Evolutionary conservation across 2,113 vertebrate species (phyloP).

Genomic region (Percopsis transmontana): DNA sequence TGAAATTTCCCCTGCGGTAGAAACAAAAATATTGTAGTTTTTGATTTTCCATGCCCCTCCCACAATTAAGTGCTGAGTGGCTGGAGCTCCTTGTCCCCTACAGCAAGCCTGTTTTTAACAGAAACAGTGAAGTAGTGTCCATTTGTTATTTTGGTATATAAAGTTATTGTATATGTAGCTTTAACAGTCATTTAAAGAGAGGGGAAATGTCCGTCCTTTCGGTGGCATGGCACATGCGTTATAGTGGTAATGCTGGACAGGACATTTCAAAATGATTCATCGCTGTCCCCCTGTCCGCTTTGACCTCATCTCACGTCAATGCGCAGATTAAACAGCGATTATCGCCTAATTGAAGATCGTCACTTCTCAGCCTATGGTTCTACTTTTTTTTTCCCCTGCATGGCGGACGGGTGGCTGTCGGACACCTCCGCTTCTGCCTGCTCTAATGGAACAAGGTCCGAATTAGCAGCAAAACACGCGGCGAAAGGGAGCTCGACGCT

Average conservation of each 20-base stretch:
- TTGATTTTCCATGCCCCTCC: too few relatives aligned
- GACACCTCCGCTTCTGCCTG: constrained; percentile 17
- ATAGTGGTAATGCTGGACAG: constrained; percentile 59
- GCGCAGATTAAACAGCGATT: constrained; percentile 75
- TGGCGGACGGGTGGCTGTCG: constrained; percentile 49
- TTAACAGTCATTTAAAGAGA: too few relatives aligned
- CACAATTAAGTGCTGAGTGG: too few relatives aligned
- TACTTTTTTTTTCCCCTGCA: constrained; percentile 25
- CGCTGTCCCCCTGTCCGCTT: constrained; percentile 74
- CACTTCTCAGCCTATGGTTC: constrained; percentile 66
- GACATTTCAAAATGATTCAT: constrained; percentile 75
- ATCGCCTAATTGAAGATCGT: constrained; percentile 74
- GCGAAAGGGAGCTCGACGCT: neutral
- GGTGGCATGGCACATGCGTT: constrained; percentile 54
- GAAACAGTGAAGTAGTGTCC: too few relatives aligned
- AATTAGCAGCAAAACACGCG: constrained; percentile 24
- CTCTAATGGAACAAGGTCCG: constrained; percentile 8
- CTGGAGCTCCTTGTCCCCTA: too few relatives aligned
- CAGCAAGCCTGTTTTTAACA: too few relatives aligned
- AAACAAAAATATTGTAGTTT: too few relatives aligned
- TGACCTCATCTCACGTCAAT: constrained; percentile 75
- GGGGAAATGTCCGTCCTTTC: too few relatives aligned
- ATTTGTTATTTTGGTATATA: too few relatives aligned
- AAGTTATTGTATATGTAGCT: too few relatives aligned
- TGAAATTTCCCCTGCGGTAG: too few relatives aligned